These are phyloP conservation scores for Phylloscopus trochiloides DNA, from an alignment of 2,113 vertebrate species.

Conservation along the genomic window DNA sequence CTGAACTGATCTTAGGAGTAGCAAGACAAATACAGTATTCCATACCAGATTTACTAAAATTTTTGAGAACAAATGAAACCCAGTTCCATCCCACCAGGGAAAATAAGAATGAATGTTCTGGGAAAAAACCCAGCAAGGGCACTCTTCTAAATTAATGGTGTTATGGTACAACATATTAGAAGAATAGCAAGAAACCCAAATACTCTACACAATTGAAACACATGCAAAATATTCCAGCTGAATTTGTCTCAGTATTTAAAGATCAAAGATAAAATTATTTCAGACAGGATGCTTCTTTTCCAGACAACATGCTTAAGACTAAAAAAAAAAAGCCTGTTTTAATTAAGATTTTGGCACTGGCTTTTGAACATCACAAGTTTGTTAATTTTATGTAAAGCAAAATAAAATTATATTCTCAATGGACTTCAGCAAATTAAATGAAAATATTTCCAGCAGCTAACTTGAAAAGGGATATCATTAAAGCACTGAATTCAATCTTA, in stretches of 20 bases:
- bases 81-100: neutral
- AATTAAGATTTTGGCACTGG: constrained; percentile 42
- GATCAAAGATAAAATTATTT: constrained; percentile 54
- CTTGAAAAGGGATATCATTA: constrained; percentile 57
- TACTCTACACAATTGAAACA: neutral
- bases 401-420: constrained; percentile 53
- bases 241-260: constrained; percentile 41
- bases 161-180: neutral
- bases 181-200: neutral
- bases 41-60: neutral
- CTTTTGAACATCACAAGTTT: constrained; percentile 35
- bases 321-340: neutral
- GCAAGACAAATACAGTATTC: neutral
- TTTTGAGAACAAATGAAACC: neutral
- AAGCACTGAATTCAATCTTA: constrained; percentile 58
- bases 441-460: constrained; percentile 58
- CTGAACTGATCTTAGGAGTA: neutral
- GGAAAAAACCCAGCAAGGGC: neutral
- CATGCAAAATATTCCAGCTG: neutral
- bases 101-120: neutral
- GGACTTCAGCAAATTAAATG: constrained; percentile 52
- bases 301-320: constrained; percentile 18
- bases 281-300: constrained; percentile 25
- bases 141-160: neutral
- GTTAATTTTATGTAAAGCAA: constrained; percentile 34